Conservation (phyloP, 2,888 invertebrate species). For the Odontocerum albicorne region DNA sequence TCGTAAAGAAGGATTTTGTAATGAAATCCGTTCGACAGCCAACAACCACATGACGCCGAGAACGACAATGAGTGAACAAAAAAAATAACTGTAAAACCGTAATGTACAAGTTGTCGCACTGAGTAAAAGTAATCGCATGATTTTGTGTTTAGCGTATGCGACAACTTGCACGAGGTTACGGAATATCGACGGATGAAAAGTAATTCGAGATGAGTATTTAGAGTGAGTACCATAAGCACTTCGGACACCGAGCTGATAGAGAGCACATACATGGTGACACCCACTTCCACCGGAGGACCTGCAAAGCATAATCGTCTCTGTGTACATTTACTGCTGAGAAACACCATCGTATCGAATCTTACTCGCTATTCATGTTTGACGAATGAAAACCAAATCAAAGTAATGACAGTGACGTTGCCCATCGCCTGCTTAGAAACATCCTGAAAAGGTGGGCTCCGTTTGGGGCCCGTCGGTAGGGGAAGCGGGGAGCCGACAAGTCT, state of each 20-base stretch:
- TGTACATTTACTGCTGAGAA: conserved; percentile 40
- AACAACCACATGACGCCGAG: conserved; percentile 40
- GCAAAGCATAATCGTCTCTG: conserved; percentile 58
- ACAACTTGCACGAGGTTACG: conserved; percentile 38
- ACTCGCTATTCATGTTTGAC: conserved; percentile 15
- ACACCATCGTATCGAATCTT: conserved; percentile 1
- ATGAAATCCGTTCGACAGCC: conserved; percentile 29
- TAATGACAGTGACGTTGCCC: conserved; percentile 38
- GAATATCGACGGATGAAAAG: conserved; percentile 37
- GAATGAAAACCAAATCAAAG: conserved; percentile 39
- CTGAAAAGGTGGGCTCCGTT: conserved; percentile 40
- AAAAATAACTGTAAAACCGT: conserved; percentile 16
- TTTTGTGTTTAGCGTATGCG: conserved; percentile 40
- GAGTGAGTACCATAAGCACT: conserved; percentile 89
- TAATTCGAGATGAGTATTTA: conserved; percentile 50
- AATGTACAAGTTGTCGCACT: conserved; percentile 38
- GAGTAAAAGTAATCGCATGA: neutral
- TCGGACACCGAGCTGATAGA: conserved; percentile 98
- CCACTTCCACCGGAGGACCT: conserved; percentile 97
- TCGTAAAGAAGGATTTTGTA: conserved; percentile 15
- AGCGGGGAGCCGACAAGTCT: conserved; percentile 41
- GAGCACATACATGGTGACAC: conserved; percentile 97
- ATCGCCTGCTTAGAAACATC: conserved; percentile 33
- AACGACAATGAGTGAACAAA: conserved; percentile 43
- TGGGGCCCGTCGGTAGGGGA: conserved; percentile 43